Conservation (phyloP, 2,113 vertebrate species). For the Rhizomys pruinosus region DNA sequence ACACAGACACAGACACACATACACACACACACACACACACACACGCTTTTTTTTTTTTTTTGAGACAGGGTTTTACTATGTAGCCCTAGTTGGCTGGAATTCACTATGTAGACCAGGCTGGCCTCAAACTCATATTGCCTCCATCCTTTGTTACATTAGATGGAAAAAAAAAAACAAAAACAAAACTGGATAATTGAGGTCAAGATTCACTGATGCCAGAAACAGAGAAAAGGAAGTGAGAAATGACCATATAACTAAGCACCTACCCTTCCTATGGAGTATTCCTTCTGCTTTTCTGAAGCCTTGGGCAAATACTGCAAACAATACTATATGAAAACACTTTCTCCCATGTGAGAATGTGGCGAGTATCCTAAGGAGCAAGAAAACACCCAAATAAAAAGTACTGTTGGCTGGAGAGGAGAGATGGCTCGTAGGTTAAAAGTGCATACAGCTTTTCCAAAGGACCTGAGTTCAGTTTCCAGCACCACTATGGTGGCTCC, state of each 20-base stretch:
- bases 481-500: too few relatives aligned
- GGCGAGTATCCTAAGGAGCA: background rate
- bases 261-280: background rate
- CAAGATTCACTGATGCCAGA: constrained; percentile 62
- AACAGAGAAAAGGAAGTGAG: constrained; percentile 74
- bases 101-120: too few relatives aligned
- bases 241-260: constrained; percentile 57
- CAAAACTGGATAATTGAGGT: constrained; percentile 64
- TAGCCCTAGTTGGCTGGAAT: too few relatives aligned
- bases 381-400: background rate
- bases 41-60: too few relatives aligned
- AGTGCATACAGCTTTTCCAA: too few relatives aligned
- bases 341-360: background rate
- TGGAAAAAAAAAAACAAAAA: background rate
- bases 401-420: too few relatives aligned
- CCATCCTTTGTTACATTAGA: constrained; percentile 39
- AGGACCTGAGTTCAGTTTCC: too few relatives aligned
- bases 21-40: too few relatives aligned
- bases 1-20: constrained; percentile 58
- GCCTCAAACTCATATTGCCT: too few relatives aligned
- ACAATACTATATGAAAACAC: constrained; percentile 40
- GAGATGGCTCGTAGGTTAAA: too few relatives aligned
- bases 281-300: constrained; percentile 47
- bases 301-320: background rate
- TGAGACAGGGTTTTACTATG: too few relatives aligned